Evolutionary conservation across 2,113 vertebrate species (phyloP).

Genomic region (Aldabrachelys gigantea): DNA sequence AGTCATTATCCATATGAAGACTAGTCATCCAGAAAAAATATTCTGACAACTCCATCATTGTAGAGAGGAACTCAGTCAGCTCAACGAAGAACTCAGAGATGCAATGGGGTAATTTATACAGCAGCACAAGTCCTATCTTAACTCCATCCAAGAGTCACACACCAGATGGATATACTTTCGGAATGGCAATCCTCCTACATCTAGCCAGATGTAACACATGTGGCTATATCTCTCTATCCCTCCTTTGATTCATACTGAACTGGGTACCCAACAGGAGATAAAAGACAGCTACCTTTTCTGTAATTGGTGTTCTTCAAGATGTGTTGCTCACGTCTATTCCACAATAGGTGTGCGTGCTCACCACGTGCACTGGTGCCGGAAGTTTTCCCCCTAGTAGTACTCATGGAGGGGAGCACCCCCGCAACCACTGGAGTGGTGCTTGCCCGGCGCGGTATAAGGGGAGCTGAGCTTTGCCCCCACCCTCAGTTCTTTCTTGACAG

Average conservation of each 20-base stretch:
- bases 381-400: no score
- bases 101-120: neutral
- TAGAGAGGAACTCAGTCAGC: neutral
- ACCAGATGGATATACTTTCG: neutral
- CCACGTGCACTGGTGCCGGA: no score
- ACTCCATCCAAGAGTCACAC: neutral
- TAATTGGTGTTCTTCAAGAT: no score
- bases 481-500: no score
- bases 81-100: neutral
- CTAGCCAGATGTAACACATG: neutral
- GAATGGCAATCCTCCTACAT: accelerated
- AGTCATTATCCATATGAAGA: neutral
- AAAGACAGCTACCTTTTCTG: no score
- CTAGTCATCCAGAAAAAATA: neutral
- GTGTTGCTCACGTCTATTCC: no score
- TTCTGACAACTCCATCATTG: neutral
- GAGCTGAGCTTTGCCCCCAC: no score
- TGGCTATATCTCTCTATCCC: neutral
- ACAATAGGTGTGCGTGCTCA: no score
- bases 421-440: no score
- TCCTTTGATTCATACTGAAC: neutral
- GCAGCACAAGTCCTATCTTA: neutral
- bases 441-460: no score
- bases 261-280: neutral
- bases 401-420: no score